A percentile compares a stretch with the other conserved stretches of the same genome.
Conservation (phyloP, 2,113 vertebrate species). For the Limanda limanda region DNA sequence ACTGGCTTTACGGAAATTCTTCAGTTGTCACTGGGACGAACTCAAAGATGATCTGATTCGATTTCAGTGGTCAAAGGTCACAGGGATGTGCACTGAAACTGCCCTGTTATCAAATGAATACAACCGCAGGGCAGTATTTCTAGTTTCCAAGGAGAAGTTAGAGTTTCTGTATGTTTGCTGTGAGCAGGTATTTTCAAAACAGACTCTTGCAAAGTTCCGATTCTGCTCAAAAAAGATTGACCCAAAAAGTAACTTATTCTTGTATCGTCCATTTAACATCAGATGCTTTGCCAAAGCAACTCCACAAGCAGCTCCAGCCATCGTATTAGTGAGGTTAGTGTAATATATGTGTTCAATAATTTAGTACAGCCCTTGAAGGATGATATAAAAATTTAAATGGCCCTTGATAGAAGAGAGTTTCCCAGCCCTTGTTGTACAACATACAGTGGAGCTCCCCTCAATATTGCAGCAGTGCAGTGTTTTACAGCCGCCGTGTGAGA, state of each 20-base stretch:
- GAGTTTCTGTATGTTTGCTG: background rate
- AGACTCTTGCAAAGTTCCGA: background rate
- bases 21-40: too few relatives aligned
- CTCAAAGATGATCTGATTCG: too few relatives aligned
- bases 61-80: too few relatives aligned
- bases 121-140: too few relatives aligned
- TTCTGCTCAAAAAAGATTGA: background rate
- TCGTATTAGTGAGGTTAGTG: background rate
- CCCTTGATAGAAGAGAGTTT: background rate
- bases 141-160: too few relatives aligned
- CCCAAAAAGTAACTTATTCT: background rate
- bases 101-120: too few relatives aligned
- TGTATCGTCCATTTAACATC: background rate
- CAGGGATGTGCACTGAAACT: too few relatives aligned
- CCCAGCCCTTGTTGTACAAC: background rate
- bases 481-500: slow-evolving; percentile 20
- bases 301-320: background rate
- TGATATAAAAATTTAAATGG: slow-evolving; percentile 6
- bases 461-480: background rate
- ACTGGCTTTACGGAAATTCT: too few relatives aligned
- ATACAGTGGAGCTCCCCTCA: background rate
- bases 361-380: background rate
- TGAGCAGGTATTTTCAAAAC: background rate
- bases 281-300: background rate
- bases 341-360: background rate